Base-by-base conservation (phyloP, 1,140 invertebrate species). In the Drosophila bipectinata region DNA sequence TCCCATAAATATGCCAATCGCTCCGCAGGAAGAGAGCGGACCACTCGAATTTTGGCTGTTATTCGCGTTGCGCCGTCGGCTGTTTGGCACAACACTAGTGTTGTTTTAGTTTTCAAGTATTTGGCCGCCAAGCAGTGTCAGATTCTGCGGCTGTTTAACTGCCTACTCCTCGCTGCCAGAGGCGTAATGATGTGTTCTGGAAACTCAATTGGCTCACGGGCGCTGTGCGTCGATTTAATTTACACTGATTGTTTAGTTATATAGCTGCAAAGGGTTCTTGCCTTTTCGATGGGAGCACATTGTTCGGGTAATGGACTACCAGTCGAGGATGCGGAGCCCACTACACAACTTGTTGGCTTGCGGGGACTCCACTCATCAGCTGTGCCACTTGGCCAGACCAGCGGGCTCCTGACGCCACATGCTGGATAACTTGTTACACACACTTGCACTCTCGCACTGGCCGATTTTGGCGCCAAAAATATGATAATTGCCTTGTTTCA, bases 401-500 rank as follows among this genome's bases (percentile, higher is more conserved):
- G 45, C 8, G 32, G 9, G n/a, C 15, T 34, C 49, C 58, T 34
- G 6, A 32, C 51, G 57, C 52, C 55, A 14, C 62, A 57, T 55
- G 48, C 41, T 58, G 55, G 66, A 54, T 69, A 81, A 85, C 74
- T 81, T 87, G 82, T 78, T 87, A 87, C 69, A 51, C 60, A 24
- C 21, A 30, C 63, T 49, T 21, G 45, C 52, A 68, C 57, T 55
- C 55, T 14, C 12, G 2, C 14, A 14, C 14, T 9, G 41, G 58
- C 72, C 2, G 60, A 30, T 87, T 78, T 88, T 88, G 83, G 83
- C 83, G 83, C 83, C 83, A 87, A 83, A 80, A 83, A 72, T 47
- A 51, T 39, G 56, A 77, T 68, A 66, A 56, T 81, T 53, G 64
- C 34, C 24, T 54, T 56, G 57, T 58, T 58, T 58, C 28, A 34